phyloP scores from a whole-genome alignment of 2,888 invertebrate genomes.

The Deladenus siricidicola region DNA sequence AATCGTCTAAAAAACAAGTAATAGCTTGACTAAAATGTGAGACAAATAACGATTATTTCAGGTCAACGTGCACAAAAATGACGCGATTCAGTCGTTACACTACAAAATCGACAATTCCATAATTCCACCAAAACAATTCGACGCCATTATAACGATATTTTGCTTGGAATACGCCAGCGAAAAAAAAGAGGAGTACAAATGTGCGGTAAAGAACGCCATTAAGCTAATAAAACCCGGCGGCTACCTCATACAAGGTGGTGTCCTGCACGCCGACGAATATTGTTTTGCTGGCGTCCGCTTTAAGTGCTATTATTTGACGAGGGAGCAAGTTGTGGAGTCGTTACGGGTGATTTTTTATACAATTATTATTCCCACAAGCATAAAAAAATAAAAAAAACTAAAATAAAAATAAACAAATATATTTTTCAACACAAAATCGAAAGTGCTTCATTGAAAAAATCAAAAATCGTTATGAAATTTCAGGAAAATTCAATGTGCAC shows the following conservation, averaged over 20 bases:
- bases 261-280: constrained; percentile 46
- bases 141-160: constrained; percentile 49
- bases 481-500: constrained; percentile 43
- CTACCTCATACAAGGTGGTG: constrained; percentile 49
- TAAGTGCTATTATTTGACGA: constrained; percentile 40
- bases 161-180: constrained; percentile 49
- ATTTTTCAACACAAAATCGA: constrained; percentile 9
- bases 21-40: no score
- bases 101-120: constrained; percentile 28
- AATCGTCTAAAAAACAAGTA: no score
- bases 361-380: background rate
- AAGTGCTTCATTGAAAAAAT: background rate
- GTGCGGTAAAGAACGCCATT: constrained; percentile 33
- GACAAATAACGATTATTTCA: no score
- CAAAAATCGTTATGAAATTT: constrained; percentile 3
- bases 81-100: constrained; percentile 37
- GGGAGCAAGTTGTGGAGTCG: constrained; percentile 35
- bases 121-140: constrained; percentile 46
- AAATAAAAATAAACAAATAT: no score
- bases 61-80: constrained; percentile 44
- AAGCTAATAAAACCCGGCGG: constrained; percentile 47
- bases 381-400: no score
- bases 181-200: constrained; percentile 27
- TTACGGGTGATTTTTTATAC: constrained; percentile 31
- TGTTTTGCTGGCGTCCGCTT: constrained; percentile 45